A percentile compares a stretch with the other conserved stretches of the same genome.
phyloP scores from a whole-genome alignment of 2,797 vertebrate species.

The Heliangelus exortis region DNA sequence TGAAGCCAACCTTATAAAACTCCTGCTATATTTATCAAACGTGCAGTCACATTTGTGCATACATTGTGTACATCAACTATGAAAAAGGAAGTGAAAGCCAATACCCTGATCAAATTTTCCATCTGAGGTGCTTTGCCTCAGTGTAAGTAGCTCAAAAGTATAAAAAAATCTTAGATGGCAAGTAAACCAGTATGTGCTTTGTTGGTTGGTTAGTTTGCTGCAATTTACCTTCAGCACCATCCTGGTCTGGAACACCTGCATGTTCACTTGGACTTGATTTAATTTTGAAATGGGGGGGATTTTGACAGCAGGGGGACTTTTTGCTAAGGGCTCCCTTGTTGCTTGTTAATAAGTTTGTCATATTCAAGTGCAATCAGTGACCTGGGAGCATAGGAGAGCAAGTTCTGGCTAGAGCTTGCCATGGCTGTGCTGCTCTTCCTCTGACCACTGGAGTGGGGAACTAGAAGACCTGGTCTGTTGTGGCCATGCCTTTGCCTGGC shows the following conservation, averaged over 20 bases:
- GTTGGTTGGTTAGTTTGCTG: not conserved
- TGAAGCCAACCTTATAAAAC: not conserved
- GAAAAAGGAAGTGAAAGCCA: constrained; percentile 9
- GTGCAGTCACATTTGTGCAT: not conserved
- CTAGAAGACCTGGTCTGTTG: not conserved
- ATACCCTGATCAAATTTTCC: not conserved
- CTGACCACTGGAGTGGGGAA: not conserved
- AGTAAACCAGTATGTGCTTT: not conserved
- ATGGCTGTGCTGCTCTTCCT: not conserved
- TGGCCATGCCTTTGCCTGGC: not conserved
- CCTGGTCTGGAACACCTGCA: not conserved
- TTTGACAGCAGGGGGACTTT: not conserved
- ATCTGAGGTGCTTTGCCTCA: not conserved
- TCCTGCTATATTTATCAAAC: not conserved
- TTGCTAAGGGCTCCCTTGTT: not conserved
- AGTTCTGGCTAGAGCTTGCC: not conserved
- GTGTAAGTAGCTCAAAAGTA: not conserved
- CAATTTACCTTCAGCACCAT: not conserved
- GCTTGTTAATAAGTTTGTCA: not conserved
- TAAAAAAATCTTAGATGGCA: not conserved
- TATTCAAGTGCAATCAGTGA: not conserved
- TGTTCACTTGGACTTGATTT: not conserved
- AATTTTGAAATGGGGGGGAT: not conserved
- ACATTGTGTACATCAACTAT: not conserved
- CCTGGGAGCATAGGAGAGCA: not conserved